These are phyloP conservation scores for Remorina albescens DNA, from an alignment of 2,797 vertebrate genomes.

Conservation along the genomic window DNA sequence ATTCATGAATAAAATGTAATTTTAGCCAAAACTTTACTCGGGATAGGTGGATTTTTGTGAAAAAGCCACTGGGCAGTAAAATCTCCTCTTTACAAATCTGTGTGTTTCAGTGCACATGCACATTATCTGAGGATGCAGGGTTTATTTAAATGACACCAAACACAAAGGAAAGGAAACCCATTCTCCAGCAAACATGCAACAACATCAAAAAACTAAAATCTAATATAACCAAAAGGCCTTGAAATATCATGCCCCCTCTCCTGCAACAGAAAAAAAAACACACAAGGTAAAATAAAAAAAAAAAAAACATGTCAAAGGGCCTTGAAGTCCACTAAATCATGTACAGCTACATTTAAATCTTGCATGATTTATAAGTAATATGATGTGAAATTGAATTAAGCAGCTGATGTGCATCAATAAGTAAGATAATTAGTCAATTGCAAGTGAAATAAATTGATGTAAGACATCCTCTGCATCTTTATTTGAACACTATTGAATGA, in stretches of 20 bases:
- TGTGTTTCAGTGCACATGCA: neutral
- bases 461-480: neutral
- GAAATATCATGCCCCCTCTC: neutral
- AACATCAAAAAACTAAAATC: neutral
- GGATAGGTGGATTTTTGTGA: neutral
- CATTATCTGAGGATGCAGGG: slow-evolving; percentile 50
- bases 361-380: slow-evolving; percentile 37
- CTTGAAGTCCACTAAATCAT: slow-evolving; percentile 24
- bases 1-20: neutral
- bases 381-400: slow-evolving; percentile 51
- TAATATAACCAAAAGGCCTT: neutral
- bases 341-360: slow-evolving; percentile 14
- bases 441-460: slow-evolving; percentile 7
- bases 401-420: slow-evolving; percentile 49
- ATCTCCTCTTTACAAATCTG: slow-evolving; percentile 4
- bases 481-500: neutral
- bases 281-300: neutral
- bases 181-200: neutral
- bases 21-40: neutral
- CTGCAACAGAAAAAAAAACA: neutral
- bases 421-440: slow-evolving; percentile 22
- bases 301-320: neutral
- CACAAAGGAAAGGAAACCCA: slow-evolving; percentile 32
- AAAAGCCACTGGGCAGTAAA: neutral
- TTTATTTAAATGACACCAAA: slow-evolving; percentile 49